Evolutionary conservation across 2,113 vertebrate species (phyloP).

Genomic region (Tragelaphus scriptus): DNA sequence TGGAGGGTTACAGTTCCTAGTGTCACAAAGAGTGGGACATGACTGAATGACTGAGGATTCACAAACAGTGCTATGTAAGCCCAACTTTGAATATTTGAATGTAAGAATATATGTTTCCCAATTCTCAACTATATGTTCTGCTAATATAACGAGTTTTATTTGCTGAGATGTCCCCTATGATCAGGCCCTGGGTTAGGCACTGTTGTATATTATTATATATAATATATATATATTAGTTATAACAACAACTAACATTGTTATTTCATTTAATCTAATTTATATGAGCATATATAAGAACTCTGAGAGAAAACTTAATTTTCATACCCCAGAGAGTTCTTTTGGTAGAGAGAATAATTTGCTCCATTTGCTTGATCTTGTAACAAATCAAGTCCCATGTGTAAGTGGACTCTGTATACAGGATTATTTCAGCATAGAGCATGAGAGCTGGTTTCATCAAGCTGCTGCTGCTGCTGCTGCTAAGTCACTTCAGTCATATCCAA

Average conservation of each 20-base stretch:
- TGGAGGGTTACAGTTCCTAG: not conserved
- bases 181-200: not conserved
- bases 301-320: not conserved
- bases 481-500: rapidly evolving
- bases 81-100: not conserved
- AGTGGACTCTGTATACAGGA: not conserved
- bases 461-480: too few relatives aligned
- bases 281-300: not conserved
- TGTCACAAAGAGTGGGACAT: not conserved
- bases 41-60: not conserved
- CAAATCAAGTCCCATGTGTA: not conserved
- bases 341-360: not conserved
- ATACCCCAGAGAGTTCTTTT: not conserved
- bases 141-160: not conserved
- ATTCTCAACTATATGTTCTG: not conserved
- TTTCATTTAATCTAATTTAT: not conserved
- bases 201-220: not conserved
- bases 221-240: too few relatives aligned
- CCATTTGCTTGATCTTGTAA: not conserved
- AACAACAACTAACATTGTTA: not conserved
- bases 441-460: not conserved
- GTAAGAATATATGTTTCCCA: not conserved
- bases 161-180: not conserved
- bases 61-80: not conserved
- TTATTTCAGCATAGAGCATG: not conserved